Conservation (phyloP, 2,888 invertebrate species). For the Catonia carolina region DNA sequence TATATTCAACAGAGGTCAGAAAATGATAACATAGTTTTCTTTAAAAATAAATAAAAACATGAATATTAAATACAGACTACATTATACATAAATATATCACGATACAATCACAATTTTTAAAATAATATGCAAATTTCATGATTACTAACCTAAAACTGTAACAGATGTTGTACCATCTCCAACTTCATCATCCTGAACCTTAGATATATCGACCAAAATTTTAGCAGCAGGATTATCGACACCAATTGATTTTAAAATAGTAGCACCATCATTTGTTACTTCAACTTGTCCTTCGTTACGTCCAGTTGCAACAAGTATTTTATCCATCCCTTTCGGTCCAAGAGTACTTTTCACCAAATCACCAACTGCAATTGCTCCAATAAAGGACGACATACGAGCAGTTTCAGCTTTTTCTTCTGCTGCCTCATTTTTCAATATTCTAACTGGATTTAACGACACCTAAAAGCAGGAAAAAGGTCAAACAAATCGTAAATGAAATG, state of each 20-base stretch:
- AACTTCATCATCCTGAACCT: constrained; percentile 98
- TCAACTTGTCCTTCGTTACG: constrained; percentile 65
- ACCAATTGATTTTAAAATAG: constrained; percentile 91
- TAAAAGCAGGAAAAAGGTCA: too few relatives aligned
- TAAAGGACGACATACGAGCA: constrained; percentile 94
- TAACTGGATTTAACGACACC: constrained; percentile 87
- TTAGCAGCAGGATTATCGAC: constrained; percentile 99
- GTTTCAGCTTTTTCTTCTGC: constrained; percentile 97
- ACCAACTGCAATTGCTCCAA: constrained; percentile 97
- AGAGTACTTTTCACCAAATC: constrained; percentile 97
- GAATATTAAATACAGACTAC: constrained; percentile 4
- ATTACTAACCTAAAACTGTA: constrained; percentile 66
- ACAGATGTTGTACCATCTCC: constrained; percentile 99
- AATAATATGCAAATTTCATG: background rate
- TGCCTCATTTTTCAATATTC: constrained; percentile 91
- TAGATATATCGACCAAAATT: constrained; percentile 97
- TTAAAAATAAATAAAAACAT: constrained; percentile 1
- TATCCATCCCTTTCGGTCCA: constrained; percentile 99
- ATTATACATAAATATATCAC: background rate
- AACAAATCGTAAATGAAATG: too few relatives aligned
- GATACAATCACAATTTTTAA: background rate
- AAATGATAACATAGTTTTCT: too few relatives aligned
- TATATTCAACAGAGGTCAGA: too few relatives aligned
- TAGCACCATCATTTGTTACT: constrained; percentile 99
- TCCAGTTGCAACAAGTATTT: constrained; percentile 75